phyloP scores from a whole-genome alignment of 1,140 invertebrate genomes.

The Maniola jurtina region DNA sequence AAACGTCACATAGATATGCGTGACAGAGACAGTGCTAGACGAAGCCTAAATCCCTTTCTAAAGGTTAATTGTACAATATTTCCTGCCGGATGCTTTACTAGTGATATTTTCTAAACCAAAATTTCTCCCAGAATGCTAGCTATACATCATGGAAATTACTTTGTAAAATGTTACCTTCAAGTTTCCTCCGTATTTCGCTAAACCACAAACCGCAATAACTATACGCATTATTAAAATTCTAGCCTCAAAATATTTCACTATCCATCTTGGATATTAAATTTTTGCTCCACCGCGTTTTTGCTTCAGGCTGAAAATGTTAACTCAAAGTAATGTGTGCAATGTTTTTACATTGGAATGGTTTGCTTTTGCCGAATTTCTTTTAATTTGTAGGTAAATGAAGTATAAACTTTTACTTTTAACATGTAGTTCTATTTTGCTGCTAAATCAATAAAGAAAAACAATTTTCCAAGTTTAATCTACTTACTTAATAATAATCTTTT shows the following conservation, averaged over 20 bases:
- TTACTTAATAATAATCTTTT: no score
- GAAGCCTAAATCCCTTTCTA: no score
- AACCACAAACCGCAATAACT: slow-evolving; percentile 3
- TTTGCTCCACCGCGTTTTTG: background rate
- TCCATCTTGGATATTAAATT: slow-evolving; percentile 11
- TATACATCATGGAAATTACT: background rate
- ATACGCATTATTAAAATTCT: slow-evolving; percentile 4
- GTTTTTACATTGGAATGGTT: slow-evolving; percentile 7
- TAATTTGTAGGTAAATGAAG: no score
- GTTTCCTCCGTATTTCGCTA: background rate
- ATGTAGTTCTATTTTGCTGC: no score
- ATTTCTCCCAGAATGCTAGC: background rate
- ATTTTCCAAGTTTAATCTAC: no score
- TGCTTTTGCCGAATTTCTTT: background rate
- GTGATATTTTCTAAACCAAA: no score
- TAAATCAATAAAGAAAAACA: no score
- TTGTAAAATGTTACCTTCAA: background rate
- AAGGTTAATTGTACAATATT: no score
- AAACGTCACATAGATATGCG: no score
- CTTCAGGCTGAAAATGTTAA: background rate
- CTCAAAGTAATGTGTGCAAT: slow-evolving; percentile 4
- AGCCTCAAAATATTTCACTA: slow-evolving; percentile 4
- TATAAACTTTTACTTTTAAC: no score
- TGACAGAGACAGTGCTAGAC: no score
- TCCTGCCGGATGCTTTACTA: no score